Evolutionary conservation across 2,888 invertebrate species (phyloP).

Genomic region (Orthonychiurus folsomi): DNA sequence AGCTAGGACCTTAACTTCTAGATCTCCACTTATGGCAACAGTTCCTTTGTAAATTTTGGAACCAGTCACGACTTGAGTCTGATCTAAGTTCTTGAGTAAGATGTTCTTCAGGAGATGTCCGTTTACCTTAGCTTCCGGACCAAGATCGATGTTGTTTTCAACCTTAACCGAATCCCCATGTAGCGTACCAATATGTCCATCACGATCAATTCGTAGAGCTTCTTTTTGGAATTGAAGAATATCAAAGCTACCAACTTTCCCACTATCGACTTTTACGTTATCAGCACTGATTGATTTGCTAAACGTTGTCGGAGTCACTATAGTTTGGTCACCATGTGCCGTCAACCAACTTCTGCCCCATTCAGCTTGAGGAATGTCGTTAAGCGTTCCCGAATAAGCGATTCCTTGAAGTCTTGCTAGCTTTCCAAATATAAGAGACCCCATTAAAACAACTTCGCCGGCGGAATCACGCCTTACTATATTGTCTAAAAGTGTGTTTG

Average conservation of each 20-base stretch:
- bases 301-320: background rate
- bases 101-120: slow-evolving; percentile 20
- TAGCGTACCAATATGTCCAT: too few relatives aligned
- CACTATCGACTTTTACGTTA: slow-evolving; percentile 11
- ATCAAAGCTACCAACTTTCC: slow-evolving; percentile 17
- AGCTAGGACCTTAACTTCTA: slow-evolving; percentile 6
- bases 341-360: slow-evolving; percentile 6
- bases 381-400: slow-evolving; percentile 1
- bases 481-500: background rate
- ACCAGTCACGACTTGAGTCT: slow-evolving; percentile 20
- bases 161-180: background rate
- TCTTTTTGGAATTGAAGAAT: slow-evolving; percentile 17
- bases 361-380: slow-evolving; percentile 1
- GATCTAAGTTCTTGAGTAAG: slow-evolving; percentile 16
- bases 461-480: slow-evolving; percentile 4
- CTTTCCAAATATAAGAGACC: slow-evolving; percentile 6
- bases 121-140: slow-evolving; percentile 13
- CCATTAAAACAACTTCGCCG: background rate
- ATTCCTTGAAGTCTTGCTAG: background rate
- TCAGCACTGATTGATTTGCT: background rate
- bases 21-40: slow-evolving; percentile 15
- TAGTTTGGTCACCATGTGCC: background rate
- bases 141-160: slow-evolving; percentile 7
- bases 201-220: slow-evolving; percentile 19
- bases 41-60: slow-evolving; percentile 17